Evolutionary conservation across 2,888 invertebrate species (phyloP).

Genomic region (Drosophila nigritarsus): DNA sequence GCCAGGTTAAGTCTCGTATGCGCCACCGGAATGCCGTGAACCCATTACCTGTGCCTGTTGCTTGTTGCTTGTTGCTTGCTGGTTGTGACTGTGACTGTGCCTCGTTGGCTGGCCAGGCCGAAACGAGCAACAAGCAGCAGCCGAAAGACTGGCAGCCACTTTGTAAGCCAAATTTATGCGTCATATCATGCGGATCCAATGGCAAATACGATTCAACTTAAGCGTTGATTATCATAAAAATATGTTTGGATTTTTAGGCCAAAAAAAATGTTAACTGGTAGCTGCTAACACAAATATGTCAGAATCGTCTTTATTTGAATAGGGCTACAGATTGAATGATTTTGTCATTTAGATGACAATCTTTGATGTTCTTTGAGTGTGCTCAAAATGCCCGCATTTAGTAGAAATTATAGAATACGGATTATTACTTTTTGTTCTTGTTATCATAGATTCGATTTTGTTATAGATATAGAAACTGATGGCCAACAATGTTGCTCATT

Average conservation of each 20-base stretch:
- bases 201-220: slow-evolving; percentile 46
- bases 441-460: background rate
- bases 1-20: slow-evolving; percentile 69
- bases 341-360: slow-evolving; percentile 27
- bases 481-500: background rate
- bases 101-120: slow-evolving; percentile 40
- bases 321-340: background rate
- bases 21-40: slow-evolving; percentile 80
- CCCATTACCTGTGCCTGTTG: slow-evolving; percentile 67
- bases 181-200: slow-evolving; percentile 57
- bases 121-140: slow-evolving; percentile 9
- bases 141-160: slow-evolving; percentile 41
- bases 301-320: slow-evolving; percentile 20
- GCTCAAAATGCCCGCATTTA: background rate
- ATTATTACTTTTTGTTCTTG: background rate
- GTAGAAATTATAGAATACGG: background rate
- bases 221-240: slow-evolving; percentile 40
- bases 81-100: slow-evolving; percentile 36
- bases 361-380: slow-evolving; percentile 12
- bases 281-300: slow-evolving; percentile 22
- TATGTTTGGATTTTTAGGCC: slow-evolving; percentile 16
- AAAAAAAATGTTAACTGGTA: slow-evolving; percentile 32
- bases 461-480: background rate
- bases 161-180: slow-evolving; percentile 76
- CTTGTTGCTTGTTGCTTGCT: slow-evolving; percentile 13